Conservation (phyloP, 2,797 vertebrate species). For the Coendou prehensilis region DNA sequence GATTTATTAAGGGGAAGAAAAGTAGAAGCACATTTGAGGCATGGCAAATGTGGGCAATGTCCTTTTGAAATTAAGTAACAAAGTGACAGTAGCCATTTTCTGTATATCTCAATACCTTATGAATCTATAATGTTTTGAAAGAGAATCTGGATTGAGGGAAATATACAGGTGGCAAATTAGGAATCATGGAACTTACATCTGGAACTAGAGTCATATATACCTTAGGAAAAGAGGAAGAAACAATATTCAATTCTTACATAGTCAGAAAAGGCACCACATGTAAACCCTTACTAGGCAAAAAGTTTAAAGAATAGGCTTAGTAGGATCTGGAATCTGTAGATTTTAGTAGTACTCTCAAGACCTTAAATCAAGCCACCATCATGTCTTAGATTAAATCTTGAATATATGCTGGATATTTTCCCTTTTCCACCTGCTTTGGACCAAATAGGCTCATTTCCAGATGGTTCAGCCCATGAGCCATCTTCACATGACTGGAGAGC, state of each 20-base stretch:
- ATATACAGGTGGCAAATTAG: background rate
- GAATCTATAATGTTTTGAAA: slow-evolving; percentile 27
- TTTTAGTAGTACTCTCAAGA: background rate
- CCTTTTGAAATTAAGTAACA: background rate
- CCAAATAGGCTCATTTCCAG: background rate
- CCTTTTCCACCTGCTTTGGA: background rate
- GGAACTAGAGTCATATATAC: background rate
- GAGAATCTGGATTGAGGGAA: background rate
- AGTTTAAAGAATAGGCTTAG: background rate
- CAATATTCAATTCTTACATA: background rate
- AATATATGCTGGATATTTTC: background rate
- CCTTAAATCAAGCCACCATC: background rate
- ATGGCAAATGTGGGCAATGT: background rate
- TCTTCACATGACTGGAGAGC: background rate
- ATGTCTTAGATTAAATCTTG: background rate
- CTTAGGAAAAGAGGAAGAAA: background rate
- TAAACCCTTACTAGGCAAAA: background rate
- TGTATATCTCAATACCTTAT: background rate
- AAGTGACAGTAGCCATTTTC: background rate
- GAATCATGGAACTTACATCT: background rate
- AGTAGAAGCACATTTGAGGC: background rate
- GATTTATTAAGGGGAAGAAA: background rate
- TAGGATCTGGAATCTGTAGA: background rate
- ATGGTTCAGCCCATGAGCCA: background rate
- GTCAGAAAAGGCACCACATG: background rate